Percentiles rank a stretch among this genome's conserved stretches.
Evolutionary conservation across 2,888 invertebrate genomes (phyloP).

Genomic region (Callyntrura sp.): DNA sequence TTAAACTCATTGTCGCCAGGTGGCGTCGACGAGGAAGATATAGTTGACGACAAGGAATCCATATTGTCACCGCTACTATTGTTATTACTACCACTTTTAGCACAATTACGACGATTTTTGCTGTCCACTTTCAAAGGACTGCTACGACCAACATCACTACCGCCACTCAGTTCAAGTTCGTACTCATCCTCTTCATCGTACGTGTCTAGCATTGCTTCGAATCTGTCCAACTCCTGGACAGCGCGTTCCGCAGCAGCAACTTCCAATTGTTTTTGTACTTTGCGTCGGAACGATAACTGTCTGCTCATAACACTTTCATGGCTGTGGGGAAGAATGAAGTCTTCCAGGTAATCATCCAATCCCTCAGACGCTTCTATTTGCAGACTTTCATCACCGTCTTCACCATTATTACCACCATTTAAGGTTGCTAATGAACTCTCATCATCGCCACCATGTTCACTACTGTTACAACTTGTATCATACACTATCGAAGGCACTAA

Average conservation of each 20-base stretch:
- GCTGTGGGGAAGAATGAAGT: conserved; percentile 84
- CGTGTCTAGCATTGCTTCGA: conserved; percentile 81
- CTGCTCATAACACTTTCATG: conserved; percentile 84
- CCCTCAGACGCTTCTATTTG: conserved; percentile 74
- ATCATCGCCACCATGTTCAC: conserved; percentile 57
- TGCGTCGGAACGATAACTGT: conserved; percentile 84
- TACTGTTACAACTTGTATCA: conserved; percentile 56
- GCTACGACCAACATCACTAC: neutral
- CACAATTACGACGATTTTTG: conserved; percentile 40
- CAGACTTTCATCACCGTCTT: conserved; percentile 65
- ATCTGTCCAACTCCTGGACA: conserved; percentile 81
- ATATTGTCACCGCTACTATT: conserved; percentile 40
- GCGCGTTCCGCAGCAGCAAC: conserved; percentile 81
- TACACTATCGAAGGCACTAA: conserved; percentile 72
- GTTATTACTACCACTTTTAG: conserved; percentile 41
- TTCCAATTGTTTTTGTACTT: conserved; percentile 83
- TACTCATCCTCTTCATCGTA: conserved; percentile 82
- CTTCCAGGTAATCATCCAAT: conserved; percentile 84
- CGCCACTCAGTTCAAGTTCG: conserved; percentile 49
- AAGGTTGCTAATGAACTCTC: conserved; percentile 62
- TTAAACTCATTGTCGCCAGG: conserved; percentile 34
- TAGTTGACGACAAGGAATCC: conserved; percentile 37
- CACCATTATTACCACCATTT: conserved; percentile 38
- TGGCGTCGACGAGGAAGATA: conserved; percentile 47
- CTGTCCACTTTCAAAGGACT: conserved; percentile 9